These are phyloP conservation scores for Cosmopolites sordidus DNA, from an alignment of 2,888 invertebrate genomes.

Conservation along the genomic window DNA sequence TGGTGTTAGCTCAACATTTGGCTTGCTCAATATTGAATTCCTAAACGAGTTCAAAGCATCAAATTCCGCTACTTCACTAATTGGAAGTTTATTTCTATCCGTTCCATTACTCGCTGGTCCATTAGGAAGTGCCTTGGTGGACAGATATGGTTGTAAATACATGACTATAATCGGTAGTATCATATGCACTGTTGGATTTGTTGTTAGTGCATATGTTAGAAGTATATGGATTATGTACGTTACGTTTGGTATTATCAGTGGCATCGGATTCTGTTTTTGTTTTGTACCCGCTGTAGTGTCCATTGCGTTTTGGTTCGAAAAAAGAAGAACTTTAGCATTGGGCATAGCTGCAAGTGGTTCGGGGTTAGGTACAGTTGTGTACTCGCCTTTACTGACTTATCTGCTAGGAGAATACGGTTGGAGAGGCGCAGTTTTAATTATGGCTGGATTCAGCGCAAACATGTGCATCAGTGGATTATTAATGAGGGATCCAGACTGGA, in stretches of 20 bases:
- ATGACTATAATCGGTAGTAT: conserved; percentile 60
- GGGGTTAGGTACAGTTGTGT: conserved; percentile 83
- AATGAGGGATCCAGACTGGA: conserved; percentile 88
- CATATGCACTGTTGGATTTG: conserved; percentile 70
- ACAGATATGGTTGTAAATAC: conserved; percentile 64
- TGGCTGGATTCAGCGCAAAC: conserved; percentile 81
- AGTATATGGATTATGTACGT: conserved; percentile 76
- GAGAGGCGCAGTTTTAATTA: conserved; percentile 74
- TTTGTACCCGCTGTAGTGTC: conserved; percentile 91
- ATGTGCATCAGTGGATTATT: conserved; percentile 81
- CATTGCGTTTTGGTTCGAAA: conserved; percentile 91
- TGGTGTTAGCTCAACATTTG: conserved; percentile 90
- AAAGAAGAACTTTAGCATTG: conserved; percentile 78
- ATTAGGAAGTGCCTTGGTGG: conserved; percentile 77
- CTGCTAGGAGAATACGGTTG: conserved; percentile 75
- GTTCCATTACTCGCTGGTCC: conserved; percentile 72
- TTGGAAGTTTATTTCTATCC: conserved; percentile 38
- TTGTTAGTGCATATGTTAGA: conserved; percentile 65
- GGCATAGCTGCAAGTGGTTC: conserved; percentile 86
- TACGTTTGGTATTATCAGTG: conserved; percentile 81
- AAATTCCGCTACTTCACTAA: conserved; percentile 67
- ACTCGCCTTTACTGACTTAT: conserved; percentile 79
- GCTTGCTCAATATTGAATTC: conserved; percentile 83
- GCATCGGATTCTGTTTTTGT: conserved; percentile 77
- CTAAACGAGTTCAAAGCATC: conserved; percentile 46